Base-by-base conservation (phyloP, 2,797 vertebrate species). In the Darevskia mixta region DNA sequence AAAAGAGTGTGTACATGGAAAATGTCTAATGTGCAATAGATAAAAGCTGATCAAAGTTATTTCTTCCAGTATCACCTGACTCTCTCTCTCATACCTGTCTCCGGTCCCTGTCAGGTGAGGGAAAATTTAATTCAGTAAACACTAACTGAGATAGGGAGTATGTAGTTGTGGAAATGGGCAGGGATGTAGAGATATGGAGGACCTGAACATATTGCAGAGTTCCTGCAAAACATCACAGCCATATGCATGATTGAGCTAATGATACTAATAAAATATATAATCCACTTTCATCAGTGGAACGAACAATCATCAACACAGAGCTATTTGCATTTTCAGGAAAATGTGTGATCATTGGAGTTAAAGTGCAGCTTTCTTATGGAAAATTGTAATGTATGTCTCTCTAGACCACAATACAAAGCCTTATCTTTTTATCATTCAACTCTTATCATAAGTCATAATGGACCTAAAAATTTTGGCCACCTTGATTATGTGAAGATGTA, bases 21-120 rank as follows among this genome's bases (percentile, higher is more conserved):
- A 38, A 86, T 80, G 41, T n/a, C 61, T 87, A 23, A 76, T 71
- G 91, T 61, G 43, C 72, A 86, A 43, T 2, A 87, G 41, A 58
- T 43, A 80, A 88, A 58, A 67, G 4, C 3, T 83, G 87, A 64
- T 3, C 38, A 90, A 90, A 80, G 58, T 76, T 66, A 38, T 13
- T 78, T 86, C 72, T 86, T 89, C 83, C 8, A 81, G 25, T 86
- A 85, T 79, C 25, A 90, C 0, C 55, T 1, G 0, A 88, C 4
- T 18, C 75, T 64, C 75, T 61, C 61, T 76, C 27, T 0, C 0
- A 0, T 81, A 86, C 8, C 73, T 43, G 80, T 11, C 43, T 32
- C 9, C 8, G 0, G 77, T 71, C 86, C 71, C 73, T 9, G 0
- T 0, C 10, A 20, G 86, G 1, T 7, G 84, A 72, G 79, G 85